Evolutionary conservation across 2,113 vertebrate species (phyloP).

Genomic region (Bothrops jararaca): DNA sequence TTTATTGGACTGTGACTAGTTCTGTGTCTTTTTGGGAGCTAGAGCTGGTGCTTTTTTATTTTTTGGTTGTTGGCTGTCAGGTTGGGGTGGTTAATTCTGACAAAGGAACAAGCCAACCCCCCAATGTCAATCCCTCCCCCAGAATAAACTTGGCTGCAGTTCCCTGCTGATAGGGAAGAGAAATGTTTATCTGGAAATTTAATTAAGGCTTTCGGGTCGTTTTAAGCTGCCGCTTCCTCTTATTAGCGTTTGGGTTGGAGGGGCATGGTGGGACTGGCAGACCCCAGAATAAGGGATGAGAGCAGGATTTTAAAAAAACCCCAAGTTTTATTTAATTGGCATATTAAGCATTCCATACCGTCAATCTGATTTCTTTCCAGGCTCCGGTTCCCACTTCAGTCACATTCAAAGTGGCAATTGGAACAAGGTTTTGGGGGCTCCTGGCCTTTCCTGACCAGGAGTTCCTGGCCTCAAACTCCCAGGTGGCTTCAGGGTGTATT

Average conservation of each 20-base stretch:
- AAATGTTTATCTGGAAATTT: background rate
- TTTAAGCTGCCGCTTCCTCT: background rate
- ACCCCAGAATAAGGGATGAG: background rate
- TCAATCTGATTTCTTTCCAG: background rate
- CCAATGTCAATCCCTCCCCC: background rate
- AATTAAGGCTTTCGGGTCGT: background rate
- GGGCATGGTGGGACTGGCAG: too few relatives aligned
- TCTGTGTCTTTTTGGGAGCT: background rate
- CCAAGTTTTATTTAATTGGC: background rate
- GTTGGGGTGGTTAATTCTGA: background rate
- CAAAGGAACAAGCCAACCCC: background rate
- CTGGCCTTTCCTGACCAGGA: too few relatives aligned
- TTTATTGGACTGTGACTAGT: background rate
- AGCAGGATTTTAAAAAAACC: background rate
- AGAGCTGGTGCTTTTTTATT: background rate
- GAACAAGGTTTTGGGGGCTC: background rate
- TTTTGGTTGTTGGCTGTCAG: background rate
- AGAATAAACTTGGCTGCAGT: background rate
- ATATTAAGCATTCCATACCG: background rate
- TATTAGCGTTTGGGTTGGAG: background rate
- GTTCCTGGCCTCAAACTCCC: rapidly evolving
- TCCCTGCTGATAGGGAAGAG: background rate
- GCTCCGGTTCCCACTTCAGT: background rate
- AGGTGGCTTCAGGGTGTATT: background rate
- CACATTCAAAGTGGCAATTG: background rate